Base-by-base conservation (phyloP, 2,797 vertebrate species). In the Okamejei kenojei region DNA sequence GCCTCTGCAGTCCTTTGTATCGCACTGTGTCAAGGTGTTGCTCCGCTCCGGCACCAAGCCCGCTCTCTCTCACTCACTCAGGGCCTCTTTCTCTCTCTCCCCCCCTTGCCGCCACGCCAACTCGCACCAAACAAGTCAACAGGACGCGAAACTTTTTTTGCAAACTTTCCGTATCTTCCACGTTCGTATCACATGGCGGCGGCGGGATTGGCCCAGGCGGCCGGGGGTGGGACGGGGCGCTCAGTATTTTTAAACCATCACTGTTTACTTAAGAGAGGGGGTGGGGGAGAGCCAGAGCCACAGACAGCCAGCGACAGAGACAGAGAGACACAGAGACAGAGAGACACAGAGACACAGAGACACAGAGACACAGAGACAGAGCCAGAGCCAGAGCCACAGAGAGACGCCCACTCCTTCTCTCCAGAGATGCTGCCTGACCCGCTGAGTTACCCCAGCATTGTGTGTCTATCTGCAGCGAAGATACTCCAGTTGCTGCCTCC, bases 181-280 rank as follows among this genome's bases (percentile, higher is more conserved):
- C 90, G 68, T 91, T 91, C 68, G 21, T 54, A 61, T 74, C 90
- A 91, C 90, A n/a, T 91, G 90, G 71, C 23, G 15, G n/a, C 6
- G 63, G 32, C 35, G 26, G 19, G 19, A 74, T 73, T 91, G 68
- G 68, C 23, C 74, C 23, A 29, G 10, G 11, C 4, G 7, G 61
- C 5, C n/a, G 5, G 9, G 86, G 45, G 86, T 1, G 88, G 88
- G n/a, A 38, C 17, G 15, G 19, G 10, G 71, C 7, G 61, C 13
- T 32, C 61, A 68, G 65, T 88, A 88, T 68, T 88, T 86, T 65
- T 9, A 65, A 88, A 88, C 26, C 81, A 15, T 13, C 23, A 82
- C 54, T 88, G 13, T 88, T 88, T 88, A n/a, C 84, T 68, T 35
- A n/a, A 13, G 71, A 73, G 71, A 73, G 17, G 13, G 71, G 19